These are phyloP conservation scores for Thaumetopoea pityocampa DNA, from an alignment of 1,140 invertebrate genomes.

Conservation along the genomic window DNA sequence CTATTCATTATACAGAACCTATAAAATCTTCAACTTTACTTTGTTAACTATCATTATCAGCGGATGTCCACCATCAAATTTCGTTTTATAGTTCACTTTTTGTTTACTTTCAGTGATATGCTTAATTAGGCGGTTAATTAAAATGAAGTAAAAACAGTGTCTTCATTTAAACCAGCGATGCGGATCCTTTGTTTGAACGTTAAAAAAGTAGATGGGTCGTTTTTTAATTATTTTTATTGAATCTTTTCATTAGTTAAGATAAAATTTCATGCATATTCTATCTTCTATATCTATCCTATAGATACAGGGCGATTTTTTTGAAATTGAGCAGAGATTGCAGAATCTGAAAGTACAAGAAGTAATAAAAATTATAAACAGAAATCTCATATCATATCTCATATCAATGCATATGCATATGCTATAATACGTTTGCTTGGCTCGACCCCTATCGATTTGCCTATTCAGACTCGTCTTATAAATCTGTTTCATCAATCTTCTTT, in stretches of 20 bases:
- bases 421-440: too few relatives aligned
- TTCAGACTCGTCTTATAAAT: too few relatives aligned
- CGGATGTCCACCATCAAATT: constrained; percentile 62
- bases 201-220: constrained; percentile 15
- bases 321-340: too few relatives aligned
- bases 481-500: too few relatives aligned
- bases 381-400: too few relatives aligned
- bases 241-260: constrained; percentile 1
- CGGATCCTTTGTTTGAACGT: constrained; percentile 22
- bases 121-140: constrained; percentile 47
- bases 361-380: too few relatives aligned
- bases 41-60: constrained; percentile 42
- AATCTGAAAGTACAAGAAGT: too few relatives aligned
- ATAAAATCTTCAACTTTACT: not conserved
- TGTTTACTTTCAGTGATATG: constrained; percentile 34
- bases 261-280: too few relatives aligned
- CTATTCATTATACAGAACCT: not conserved
- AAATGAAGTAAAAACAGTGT: constrained; percentile 28
- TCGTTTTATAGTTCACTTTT: constrained; percentile 42
- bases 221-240: constrained; percentile 20
- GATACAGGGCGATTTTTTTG: too few relatives aligned
- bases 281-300: too few relatives aligned
- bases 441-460: too few relatives aligned
- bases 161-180: constrained; percentile 27
- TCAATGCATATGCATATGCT: too few relatives aligned